Conservation (phyloP, 2,888 invertebrate genomes). For the Yponomeuta evonymella region DNA sequence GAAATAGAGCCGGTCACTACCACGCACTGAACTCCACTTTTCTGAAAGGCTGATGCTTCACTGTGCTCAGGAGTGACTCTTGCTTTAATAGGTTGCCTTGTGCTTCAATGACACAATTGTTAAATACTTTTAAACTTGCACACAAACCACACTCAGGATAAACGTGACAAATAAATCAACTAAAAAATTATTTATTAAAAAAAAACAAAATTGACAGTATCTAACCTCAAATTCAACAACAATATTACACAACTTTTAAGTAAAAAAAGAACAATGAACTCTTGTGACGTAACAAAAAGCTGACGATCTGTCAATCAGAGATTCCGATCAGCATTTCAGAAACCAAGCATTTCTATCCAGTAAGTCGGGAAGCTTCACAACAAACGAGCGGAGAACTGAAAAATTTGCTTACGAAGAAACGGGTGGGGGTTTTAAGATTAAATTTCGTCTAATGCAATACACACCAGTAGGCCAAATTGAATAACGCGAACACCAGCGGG, state of each 20-base stretch:
- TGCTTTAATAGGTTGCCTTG: not conserved
- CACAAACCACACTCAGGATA: not conserved
- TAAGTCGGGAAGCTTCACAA: not conserved
- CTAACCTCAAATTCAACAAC: too few species aligned
- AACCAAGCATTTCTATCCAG: not conserved
- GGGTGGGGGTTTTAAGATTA: not conserved
- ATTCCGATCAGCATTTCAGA: not conserved
- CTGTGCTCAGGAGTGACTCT: not conserved
- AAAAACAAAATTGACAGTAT: too few species aligned
- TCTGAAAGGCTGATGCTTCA: not conserved
- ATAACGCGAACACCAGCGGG: constrained; percentile 95
- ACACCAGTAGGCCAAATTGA: constrained; percentile 95
- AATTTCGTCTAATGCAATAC: constrained; percentile 22
- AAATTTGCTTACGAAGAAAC: not conserved
- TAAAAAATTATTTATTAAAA: not conserved
- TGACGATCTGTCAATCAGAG: not conserved
- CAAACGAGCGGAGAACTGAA: not conserved
- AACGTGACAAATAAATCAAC: not conserved
- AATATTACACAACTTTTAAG: too few species aligned
- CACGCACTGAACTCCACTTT: not conserved
- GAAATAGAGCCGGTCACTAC: not conserved
- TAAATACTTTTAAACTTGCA: not conserved
- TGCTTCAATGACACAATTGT: not conserved
- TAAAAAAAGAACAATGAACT: not conserved
- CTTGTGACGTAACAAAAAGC: not conserved